These are phyloP conservation scores for Sisyra nigra DNA, from an alignment of 2,888 invertebrate species.

Conservation along the genomic window DNA sequence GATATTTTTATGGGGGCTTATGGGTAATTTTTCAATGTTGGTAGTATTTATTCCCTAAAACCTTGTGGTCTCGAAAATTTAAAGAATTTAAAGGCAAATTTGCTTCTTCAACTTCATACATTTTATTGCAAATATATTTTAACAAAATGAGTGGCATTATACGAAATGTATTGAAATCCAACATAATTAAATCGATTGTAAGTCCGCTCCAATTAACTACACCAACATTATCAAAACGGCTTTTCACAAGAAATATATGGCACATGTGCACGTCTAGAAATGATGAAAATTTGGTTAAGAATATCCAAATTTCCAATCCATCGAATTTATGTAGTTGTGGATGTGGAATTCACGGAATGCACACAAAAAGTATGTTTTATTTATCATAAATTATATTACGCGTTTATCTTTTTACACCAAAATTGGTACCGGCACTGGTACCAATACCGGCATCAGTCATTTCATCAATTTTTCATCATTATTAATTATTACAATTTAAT, in stretches of 20 bases:
- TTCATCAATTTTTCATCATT: constrained; percentile 8
- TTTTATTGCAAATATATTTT: background rate
- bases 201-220: constrained; percentile 21
- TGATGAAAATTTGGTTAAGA: constrained; percentile 16
- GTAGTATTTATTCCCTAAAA: too few relatives aligned
- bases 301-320: constrained; percentile 32
- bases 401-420: too few relatives aligned
- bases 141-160: constrained; percentile 52
- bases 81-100: background rate
- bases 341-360: constrained; percentile 42
- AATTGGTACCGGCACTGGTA: background rate
- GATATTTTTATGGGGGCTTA: too few relatives aligned
- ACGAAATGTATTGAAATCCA: constrained; percentile 38
- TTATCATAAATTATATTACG: too few relatives aligned
- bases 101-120: background rate
- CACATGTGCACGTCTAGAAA: constrained; percentile 41
- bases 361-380: constrained; percentile 47
- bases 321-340: constrained; percentile 51
- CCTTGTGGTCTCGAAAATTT: background rate
- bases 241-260: constrained; percentile 55
- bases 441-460: background rate
- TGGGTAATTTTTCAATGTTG: too few relatives aligned
- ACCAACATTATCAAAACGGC: constrained; percentile 32
- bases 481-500: constrained; percentile 3
- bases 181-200: constrained; percentile 17